Evolutionary conservation across 2,797 vertebrate species (phyloP), one percentile per base, ranked within the genome.

Genomic region (Schizothorax lantsangensis): DNA sequence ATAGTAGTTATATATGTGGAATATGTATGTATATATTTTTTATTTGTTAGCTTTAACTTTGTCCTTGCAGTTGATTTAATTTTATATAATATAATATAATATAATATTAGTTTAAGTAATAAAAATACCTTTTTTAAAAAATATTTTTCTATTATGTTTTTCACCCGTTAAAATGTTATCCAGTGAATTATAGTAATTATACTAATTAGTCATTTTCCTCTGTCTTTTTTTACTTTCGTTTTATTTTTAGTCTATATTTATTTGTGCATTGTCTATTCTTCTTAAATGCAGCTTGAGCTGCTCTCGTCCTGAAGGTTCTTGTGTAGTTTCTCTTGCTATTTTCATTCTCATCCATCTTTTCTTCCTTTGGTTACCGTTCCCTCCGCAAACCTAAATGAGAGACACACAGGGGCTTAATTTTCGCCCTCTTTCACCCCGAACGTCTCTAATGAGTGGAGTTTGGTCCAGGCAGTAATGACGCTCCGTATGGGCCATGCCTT

Each of bases 391-490:
- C 71, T 93, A 88, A 93, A 93, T 91, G 91, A 93, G 92, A 91
- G 93, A 86, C 92, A 91, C 88, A 93, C 90, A 86, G 90, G 87
- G 86, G 71, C 87, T 89, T 78, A 62, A 73, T 79, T 91, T 92
- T 90, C 84, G 84, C 86, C 92, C 92, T 89, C 90, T 87, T 89
- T 90, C 91, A 92, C 91, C 91, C 93, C 91, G 86, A 79, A 90
- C 85, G 12, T 89, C 93, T 93, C 93, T 96, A 96, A 96, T 95
- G 95, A 96, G 95, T 94, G 92, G 90, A 92, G 92, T 93, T 90
- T 92, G 89, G 93, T 91, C 92, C 91, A 91, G 94, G 94, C 90
- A 91, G 93, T 95, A 95, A 95, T 93, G 94, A 94, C 92, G 93
- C 93, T 92, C 92, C 89, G 93, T 84, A 79, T 84, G 86, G 75